Conservation (phyloP, 2,888 invertebrate species). For the Athalia rosae region DNA sequence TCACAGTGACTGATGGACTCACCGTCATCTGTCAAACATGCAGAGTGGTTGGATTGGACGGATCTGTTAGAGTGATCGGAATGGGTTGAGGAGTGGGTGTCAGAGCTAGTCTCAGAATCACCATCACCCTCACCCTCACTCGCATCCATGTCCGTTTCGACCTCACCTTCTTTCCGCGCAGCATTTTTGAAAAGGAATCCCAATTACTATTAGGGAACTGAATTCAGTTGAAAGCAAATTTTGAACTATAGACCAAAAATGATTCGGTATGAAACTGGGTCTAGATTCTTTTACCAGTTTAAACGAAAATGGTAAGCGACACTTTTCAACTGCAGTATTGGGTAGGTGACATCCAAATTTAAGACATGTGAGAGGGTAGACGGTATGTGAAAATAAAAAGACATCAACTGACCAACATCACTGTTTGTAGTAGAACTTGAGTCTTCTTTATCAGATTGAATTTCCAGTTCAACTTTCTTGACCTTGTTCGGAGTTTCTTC, state of each 20-base stretch:
- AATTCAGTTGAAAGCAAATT: constrained; percentile 28
- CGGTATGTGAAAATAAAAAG: neutral
- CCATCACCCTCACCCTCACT: constrained; percentile 72
- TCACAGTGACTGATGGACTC: constrained; percentile 62
- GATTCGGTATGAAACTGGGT: too few species aligned
- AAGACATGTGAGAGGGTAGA: neutral
- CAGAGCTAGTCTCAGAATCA: constrained; percentile 75
- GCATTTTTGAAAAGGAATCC: constrained; percentile 65
- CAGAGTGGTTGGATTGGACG: constrained; percentile 69
- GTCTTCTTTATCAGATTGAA: constrained; percentile 77
- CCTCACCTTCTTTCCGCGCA: constrained; percentile 72
- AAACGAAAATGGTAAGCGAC: neutral
- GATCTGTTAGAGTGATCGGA: constrained; percentile 71
- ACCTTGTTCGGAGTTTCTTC: constrained; percentile 83
- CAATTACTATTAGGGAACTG: constrained; percentile 51
- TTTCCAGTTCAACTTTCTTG: constrained; percentile 85
- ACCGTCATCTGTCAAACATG: constrained; percentile 74
- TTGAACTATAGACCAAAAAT: neutral
- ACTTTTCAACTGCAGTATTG: neutral
- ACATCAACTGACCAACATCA: constrained; percentile 74
- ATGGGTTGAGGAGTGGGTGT: constrained; percentile 71
- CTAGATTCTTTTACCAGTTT: too few species aligned
- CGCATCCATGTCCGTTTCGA: constrained; percentile 76
- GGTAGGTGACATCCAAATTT: neutral
- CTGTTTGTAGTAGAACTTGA: constrained; percentile 75